A percentile compares a stretch with the other conserved stretches of the same genome.
Evolutionary conservation across 2,113 vertebrate genomes (phyloP).

Genomic region (Callithrix jacchus): DNA sequence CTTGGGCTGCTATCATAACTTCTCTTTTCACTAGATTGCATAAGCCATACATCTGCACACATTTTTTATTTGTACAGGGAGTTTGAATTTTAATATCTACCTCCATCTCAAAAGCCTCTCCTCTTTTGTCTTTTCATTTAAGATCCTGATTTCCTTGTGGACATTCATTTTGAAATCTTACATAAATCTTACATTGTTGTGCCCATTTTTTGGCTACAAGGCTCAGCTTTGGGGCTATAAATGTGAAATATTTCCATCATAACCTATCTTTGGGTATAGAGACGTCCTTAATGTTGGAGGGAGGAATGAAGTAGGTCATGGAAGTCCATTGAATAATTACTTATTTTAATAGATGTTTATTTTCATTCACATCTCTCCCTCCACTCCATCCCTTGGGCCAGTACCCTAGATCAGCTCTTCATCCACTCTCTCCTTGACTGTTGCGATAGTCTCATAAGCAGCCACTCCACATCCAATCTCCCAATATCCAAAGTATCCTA

Average conservation of each 20-base stretch:
- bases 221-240: not conserved
- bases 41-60: constrained; percentile 33
- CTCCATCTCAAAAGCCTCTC: not conserved
- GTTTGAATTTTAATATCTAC: constrained; percentile 53
- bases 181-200: not conserved
- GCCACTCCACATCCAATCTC: not conserved
- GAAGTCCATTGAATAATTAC: not conserved
- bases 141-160: constrained; percentile 17
- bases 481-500: not conserved
- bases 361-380: not conserved
- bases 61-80: constrained; percentile 13
- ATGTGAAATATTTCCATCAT: constrained; percentile 39
- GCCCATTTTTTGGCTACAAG: not conserved
- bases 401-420: not conserved
- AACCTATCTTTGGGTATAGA: not conserved
- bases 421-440: not conserved
- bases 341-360: constrained; percentile 13
- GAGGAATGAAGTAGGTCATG: not conserved
- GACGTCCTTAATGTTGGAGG: not conserved
- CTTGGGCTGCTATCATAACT: constrained; percentile 47
- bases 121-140: constrained; percentile 24
- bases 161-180: constrained; percentile 49
- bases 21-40: constrained; percentile 50
- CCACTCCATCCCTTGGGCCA: not conserved
- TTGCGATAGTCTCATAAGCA: not conserved